Conservation (phyloP, 2,797 vertebrate species). For the Sebastes flavidus region DNA sequence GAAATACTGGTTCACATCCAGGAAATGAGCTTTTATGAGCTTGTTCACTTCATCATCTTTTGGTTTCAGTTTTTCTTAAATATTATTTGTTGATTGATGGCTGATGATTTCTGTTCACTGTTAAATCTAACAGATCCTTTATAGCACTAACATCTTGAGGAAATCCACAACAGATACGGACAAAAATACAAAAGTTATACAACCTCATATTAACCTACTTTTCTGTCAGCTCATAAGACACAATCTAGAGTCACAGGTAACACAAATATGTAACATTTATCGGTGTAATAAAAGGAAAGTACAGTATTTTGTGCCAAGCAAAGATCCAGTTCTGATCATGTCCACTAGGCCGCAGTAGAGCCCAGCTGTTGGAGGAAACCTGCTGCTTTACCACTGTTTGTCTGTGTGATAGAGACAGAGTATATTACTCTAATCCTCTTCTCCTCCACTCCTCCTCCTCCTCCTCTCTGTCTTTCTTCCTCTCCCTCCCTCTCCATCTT, state of each 20-base stretch:
- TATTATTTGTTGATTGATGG: background rate
- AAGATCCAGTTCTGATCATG: background rate
- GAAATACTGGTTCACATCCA: slow-evolving; percentile 11
- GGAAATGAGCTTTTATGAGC: slow-evolving; percentile 26
- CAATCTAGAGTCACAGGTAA: background rate
- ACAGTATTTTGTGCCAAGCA: background rate
- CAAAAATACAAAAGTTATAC: too few species aligned
- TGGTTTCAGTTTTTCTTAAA: background rate
- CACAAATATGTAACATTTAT: background rate
- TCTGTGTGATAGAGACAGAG: background rate
- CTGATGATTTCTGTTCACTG: background rate
- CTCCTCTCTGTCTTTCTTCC: background rate
- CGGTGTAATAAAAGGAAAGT: background rate
- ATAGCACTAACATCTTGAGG: background rate
- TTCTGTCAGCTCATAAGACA: background rate
- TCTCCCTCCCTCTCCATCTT: background rate
- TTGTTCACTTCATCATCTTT: background rate
- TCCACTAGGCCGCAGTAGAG: slow-evolving; percentile 64
- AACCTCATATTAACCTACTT: background rate
- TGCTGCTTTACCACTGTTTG: background rate
- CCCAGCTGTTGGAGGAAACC: slow-evolving; percentile 8
- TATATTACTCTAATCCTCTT: background rate
- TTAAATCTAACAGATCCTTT: background rate
- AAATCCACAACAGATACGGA: too few species aligned
- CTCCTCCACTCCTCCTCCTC: background rate